These are phyloP conservation scores for Ormia ochracea DNA, from an alignment of 2,888 invertebrate genomes.

Conservation along the genomic window DNA sequence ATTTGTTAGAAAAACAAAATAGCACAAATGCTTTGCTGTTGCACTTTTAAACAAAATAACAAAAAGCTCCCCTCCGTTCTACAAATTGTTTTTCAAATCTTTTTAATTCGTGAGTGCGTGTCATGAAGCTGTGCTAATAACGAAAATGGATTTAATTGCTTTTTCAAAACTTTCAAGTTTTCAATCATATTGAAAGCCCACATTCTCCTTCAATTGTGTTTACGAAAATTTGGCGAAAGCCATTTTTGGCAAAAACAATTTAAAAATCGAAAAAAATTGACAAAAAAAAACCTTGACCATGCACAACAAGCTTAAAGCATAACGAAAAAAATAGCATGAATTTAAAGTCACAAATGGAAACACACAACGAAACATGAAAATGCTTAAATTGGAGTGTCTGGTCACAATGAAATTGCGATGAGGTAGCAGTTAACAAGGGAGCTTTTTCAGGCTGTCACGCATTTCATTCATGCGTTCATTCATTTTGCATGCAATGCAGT, in stretches of 20 bases:
- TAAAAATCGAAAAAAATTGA: neutral
- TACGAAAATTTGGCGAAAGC: conserved; percentile 31
- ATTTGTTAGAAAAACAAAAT: too few relatives aligned
- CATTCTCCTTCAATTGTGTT: conserved; percentile 6
- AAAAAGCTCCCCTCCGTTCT: too few relatives aligned
- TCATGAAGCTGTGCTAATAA: conserved; percentile 21
- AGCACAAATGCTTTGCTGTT: too few relatives aligned
- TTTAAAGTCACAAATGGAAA: neutral
- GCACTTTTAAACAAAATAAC: too few relatives aligned
- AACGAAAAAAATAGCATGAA: neutral
- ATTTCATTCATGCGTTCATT: neutral
- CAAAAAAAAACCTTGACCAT: conserved; percentile 51
- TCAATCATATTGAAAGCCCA: neutral
- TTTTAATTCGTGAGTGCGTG: neutral
- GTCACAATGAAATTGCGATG: conserved; percentile 10
- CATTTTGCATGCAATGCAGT: neutral
- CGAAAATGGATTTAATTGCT: conserved; percentile 20
- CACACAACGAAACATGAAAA: neutral
- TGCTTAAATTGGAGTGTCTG: conserved; percentile 11
- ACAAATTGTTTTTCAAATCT: neutral
- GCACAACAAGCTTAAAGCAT: conserved; percentile 9
- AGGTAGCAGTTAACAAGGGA: conserved; percentile 42
- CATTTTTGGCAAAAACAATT: conserved; percentile 46
- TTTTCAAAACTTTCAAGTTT: conserved; percentile 40
- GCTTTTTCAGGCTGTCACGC: neutral